Percentiles rank a stretch among this genome's conserved stretches.
Evolutionary conservation across 2,888 invertebrate species (phyloP).

Genomic region (Eurytoma californica): DNA sequence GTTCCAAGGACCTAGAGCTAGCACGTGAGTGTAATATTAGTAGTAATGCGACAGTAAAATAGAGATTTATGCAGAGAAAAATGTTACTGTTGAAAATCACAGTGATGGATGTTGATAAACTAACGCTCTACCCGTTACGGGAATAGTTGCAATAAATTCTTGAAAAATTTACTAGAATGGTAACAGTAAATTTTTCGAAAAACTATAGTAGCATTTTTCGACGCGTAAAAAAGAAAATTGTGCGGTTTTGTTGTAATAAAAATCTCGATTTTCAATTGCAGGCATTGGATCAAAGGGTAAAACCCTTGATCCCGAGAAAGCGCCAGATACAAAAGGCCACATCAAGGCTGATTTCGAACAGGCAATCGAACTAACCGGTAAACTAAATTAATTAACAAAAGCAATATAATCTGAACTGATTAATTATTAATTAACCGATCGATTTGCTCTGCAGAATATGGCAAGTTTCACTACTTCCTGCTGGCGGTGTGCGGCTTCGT

Average conservation of each 20-base stretch:
- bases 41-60: background rate
- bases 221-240: background rate
- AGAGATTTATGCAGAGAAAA: too few species aligned
- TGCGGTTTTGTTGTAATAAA: background rate
- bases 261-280: slow-evolving; percentile 61
- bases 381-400: background rate
- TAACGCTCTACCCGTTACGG: too few species aligned
- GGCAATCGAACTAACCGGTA: slow-evolving; percentile 89
- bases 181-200: too few species aligned
- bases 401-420: too few species aligned
- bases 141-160: too few species aligned
- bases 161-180: too few species aligned
- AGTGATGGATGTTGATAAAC: too few species aligned
- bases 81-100: too few species aligned
- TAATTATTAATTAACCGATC: background rate
- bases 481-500: slow-evolving; percentile 95
- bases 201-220: background rate
- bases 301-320: slow-evolving; percentile 82
- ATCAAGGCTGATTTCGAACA: slow-evolving; percentile 91
- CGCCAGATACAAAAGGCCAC: slow-evolving; percentile 74
- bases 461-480: slow-evolving; percentile 92
- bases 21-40: slow-evolving; percentile 74
- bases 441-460: slow-evolving; percentile 80
- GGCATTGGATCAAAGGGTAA: slow-evolving; percentile 78
- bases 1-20: slow-evolving; percentile 84